Base-by-base conservation (phyloP, 2,888 invertebrate species). In the Blastobasis adustella region DNA sequence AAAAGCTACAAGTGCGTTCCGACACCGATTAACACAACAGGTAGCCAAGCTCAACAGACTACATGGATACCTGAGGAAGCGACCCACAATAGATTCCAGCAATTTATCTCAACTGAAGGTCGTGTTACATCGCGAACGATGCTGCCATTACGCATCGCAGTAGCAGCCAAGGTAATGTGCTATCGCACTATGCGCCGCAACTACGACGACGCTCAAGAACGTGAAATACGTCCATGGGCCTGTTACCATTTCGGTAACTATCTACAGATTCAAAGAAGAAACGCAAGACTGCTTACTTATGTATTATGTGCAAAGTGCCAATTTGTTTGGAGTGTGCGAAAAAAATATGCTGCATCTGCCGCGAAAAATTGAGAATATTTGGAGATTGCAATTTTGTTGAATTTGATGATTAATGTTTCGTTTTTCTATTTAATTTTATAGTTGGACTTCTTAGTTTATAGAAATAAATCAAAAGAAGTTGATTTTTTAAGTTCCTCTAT, bases 1-100 rank as follows among this genome's bases (percentile, higher is more conserved):
- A 49, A 49, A n/a, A 38, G 49, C 9, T 49, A 49, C 41, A 49
- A 49, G 45, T 8, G 44, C 40, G 9, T 41, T 9, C 49, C 49
- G 38, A 39, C 45, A 37, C 49, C 45, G 4, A 40, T 43, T 10
- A 49, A 39, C 4, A 49, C 49, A 10, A 10, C 42, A 4, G 49
- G 49, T 10, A 42, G 44, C 45, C 10, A 38, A 39, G 49, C 37
- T 23, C 49, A 49, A 38, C 45, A 44, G 10, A 6, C 37, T 8
- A 45, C 38, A 10, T 49, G 49, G 49, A 37, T 6, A 5, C 45
- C 49, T 4, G 39, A 49, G 10, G 46, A 36, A 9, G 5, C 10
- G 6, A 46, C 46, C 40, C 40, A 40, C 6, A 40, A 8, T 40
- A 40, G 8, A 40, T 40, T 8, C 5, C 4, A 37, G 9, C n/a